Percentiles rank a stretch among this genome's conserved stretches.
Evolutionary conservation across 64 coral and sea anemone species (phyloP).

Genomic region (Pocillopora damicornis): DNA sequence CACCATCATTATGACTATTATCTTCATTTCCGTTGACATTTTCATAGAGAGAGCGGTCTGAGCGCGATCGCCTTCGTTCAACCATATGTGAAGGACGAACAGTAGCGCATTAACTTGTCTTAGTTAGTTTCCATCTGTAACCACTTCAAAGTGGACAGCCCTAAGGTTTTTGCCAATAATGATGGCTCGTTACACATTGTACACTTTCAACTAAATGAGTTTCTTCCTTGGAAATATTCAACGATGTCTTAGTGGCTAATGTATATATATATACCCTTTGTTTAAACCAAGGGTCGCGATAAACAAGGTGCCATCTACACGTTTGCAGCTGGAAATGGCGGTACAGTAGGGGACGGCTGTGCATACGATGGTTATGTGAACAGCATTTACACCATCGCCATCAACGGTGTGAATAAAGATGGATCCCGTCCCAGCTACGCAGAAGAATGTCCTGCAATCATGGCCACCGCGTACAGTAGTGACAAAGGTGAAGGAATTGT

Average conservation of each 20-base stretch:
- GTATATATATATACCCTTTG: neutral
- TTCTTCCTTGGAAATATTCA: too few species aligned
- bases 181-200: too few species aligned
- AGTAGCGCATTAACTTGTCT: too few species aligned
- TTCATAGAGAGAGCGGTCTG: too few species aligned
- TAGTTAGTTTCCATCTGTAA: too few species aligned
- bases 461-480: slow-evolving; percentile 22
- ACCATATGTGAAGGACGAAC: too few species aligned
- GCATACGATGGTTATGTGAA: slow-evolving; percentile 49
- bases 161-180: too few species aligned
- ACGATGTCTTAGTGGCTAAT: neutral
- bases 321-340: slow-evolving; percentile 47
- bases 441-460: slow-evolving; percentile 27
- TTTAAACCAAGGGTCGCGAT: slow-evolving; percentile 8
- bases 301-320: slow-evolving; percentile 31
- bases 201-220: too few species aligned
- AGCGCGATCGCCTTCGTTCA: too few species aligned
- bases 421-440: slow-evolving; percentile 4
- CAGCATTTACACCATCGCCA: slow-evolving; percentile 39
- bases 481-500: slow-evolving; percentile 12
- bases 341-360: slow-evolving; percentile 16
- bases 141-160: too few species aligned
- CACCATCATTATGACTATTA: too few species aligned
- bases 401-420: slow-evolving; percentile 28
- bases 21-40: too few species aligned